A percentile compares a stretch with the other conserved stretches of the same genome.
These are phyloP conservation scores for Machimus atricapillus DNA, from an alignment of 2,888 invertebrate species.

Conservation along the genomic window DNA sequence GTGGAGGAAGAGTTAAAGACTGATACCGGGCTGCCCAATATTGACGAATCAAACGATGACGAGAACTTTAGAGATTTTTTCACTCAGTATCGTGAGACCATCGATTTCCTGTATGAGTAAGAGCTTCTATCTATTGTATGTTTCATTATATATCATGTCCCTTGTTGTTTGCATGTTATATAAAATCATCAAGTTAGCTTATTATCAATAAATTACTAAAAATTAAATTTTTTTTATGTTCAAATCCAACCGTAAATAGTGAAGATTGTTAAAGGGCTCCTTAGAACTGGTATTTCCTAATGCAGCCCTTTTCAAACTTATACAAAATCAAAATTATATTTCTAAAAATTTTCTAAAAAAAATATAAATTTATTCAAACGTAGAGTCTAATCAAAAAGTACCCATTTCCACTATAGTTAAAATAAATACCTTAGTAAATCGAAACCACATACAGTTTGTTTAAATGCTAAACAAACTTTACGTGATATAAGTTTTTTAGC, in stretches of 20 bases:
- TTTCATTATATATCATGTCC: background rate
- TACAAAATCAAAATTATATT: too few species aligned
- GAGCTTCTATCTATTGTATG: background rate
- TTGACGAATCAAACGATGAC: background rate
- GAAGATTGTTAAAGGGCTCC: too few species aligned
- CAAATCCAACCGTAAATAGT: too few species aligned
- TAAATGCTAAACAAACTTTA: conserved; percentile 94
- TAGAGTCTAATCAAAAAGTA: background rate
- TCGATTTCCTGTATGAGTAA: conserved; percentile 46
- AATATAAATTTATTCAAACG: too few species aligned
- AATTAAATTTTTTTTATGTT: background rate
- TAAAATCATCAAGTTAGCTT: background rate
- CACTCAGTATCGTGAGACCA: conserved; percentile 44
- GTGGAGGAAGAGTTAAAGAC: background rate
- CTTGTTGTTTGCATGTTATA: background rate
- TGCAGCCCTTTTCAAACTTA: too few species aligned
- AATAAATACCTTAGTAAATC: conserved; percentile 72
- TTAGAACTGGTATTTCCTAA: too few species aligned
- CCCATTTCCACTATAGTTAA: background rate
- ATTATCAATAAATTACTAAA: background rate
- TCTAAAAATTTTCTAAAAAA: too few species aligned
- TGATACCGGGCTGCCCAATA: background rate
- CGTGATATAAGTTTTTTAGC: conserved; percentile 97
- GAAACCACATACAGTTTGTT: conserved; percentile 99
- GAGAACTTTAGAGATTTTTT: conserved; percentile 41